Percentiles rank a stretch among this genome's conserved stretches.
These are phyloP conservation scores for Perizoma affinitatum DNA, from an alignment of 2,888 invertebrate species.

Conservation along the genomic window DNA sequence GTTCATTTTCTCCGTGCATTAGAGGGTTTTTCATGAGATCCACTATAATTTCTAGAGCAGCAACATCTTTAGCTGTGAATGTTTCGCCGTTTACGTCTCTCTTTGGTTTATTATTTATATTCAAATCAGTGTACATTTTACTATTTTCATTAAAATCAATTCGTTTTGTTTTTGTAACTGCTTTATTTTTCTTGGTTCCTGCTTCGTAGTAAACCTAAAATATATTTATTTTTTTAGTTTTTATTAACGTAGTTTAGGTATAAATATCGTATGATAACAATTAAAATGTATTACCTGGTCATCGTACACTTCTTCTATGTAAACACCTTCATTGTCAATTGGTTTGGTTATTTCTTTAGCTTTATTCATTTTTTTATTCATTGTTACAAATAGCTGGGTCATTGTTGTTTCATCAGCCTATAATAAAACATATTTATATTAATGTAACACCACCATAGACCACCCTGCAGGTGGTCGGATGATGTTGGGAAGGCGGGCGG, in stretches of 20 bases:
- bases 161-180: neutral
- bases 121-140: neutral
- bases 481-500: too few relatives aligned
- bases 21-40: constrained; percentile 46
- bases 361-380: neutral
- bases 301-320: constrained; percentile 2
- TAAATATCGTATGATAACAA: neutral
- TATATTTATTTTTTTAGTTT: neutral
- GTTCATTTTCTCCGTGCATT: neutral
- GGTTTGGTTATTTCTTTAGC: neutral
- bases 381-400: neutral
- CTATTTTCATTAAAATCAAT: neutral
- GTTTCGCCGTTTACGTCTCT: constrained; percentile 38
- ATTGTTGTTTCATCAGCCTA: neutral
- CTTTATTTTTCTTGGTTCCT: neutral
- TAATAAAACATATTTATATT: neutral
- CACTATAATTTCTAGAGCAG: constrained; percentile 64
- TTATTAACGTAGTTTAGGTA: neutral
- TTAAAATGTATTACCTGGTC: neutral
- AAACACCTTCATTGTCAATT: neutral
- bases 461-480: too few relatives aligned
- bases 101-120: constrained; percentile 37
- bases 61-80: constrained; percentile 65
- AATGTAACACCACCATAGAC: too few relatives aligned
- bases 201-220: constrained; percentile 6